phyloP scores from a whole-genome alignment of 2,113 vertebrate species.

The Diphyllodes magnificus region DNA sequence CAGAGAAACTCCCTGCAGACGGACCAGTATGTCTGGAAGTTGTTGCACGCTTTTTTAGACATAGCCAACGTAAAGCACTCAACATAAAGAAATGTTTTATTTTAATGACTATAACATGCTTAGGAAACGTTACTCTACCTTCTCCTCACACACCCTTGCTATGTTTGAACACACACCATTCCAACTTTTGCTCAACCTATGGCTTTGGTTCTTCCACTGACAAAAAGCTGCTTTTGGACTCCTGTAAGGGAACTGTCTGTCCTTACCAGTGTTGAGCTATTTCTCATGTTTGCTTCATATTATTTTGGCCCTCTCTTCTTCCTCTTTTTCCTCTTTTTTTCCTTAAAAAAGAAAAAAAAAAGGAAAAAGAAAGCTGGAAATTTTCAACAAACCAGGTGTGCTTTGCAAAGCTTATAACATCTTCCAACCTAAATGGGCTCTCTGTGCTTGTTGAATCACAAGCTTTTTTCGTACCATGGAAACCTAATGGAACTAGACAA shows the following conservation, averaged over 20 bases:
- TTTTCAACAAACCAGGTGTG: constrained; percentile 59
- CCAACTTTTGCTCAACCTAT: constrained; percentile 26
- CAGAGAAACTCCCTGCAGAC: constrained; percentile 13
- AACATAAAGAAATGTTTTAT: constrained; percentile 42
- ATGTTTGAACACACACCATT: constrained; percentile 34
- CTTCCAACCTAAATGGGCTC: constrained; percentile 16
- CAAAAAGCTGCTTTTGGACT: constrained; percentile 35
- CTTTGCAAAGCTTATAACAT: constrained; percentile 16
- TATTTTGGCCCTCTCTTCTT: constrained; percentile 10
- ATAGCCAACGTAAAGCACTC: constrained; percentile 39
- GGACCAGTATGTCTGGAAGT: constrained; percentile 36
- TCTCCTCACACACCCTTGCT: constrained; percentile 43
- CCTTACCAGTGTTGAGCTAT: constrained; percentile 33
- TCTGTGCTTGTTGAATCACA: constrained; percentile 49
- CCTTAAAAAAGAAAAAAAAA: not conserved
- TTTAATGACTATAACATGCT: constrained; percentile 65
- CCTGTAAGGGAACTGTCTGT: constrained; percentile 44
- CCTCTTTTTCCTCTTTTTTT: not conserved
- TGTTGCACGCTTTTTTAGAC: not conserved
- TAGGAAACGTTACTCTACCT: constrained; percentile 29
- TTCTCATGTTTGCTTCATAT: constrained; percentile 35
- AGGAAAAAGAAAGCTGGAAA: not conserved
- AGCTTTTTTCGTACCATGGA: constrained; percentile 33
- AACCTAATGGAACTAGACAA: constrained; percentile 16
- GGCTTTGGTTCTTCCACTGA: constrained; percentile 49